phyloP scores from a whole-genome alignment of 2,797 vertebrate species.

The Serranus cabrilla region DNA sequence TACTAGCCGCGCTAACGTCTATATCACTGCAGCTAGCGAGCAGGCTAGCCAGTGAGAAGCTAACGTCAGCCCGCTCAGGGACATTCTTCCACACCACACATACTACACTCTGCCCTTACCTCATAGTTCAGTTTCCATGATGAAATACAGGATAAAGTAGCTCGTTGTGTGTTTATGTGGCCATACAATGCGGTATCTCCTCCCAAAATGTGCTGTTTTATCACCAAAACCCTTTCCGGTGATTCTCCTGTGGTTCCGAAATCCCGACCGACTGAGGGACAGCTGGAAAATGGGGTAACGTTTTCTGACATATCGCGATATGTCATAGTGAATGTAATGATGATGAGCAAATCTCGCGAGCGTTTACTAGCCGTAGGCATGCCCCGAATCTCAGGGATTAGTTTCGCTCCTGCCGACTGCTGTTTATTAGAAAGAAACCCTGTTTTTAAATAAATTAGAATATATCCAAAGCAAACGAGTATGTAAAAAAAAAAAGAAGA shows the following conservation, averaged over 20 bases:
- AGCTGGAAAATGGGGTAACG: conserved; percentile 85
- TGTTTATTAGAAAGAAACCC: neutral
- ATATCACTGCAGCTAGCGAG: conserved; percentile 51
- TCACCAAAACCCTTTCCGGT: conserved; percentile 66
- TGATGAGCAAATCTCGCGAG: conserved; percentile 37
- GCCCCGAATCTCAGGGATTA: conserved; percentile 16
- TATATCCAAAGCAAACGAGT: neutral
- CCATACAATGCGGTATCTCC: conserved; percentile 27
- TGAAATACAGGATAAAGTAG: conserved; percentile 30
- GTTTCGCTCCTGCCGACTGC: conserved; percentile 20
- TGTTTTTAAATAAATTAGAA: neutral
- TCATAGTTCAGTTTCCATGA: conserved; percentile 85
- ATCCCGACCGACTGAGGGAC: conserved; percentile 76
- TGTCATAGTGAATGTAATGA: accelerated
- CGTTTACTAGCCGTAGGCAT: neutral
- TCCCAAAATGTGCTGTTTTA: conserved; percentile 41
- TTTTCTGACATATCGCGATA: conserved; percentile 74
- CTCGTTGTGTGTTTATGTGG: conserved; percentile 26
- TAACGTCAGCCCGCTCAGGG: conserved; percentile 75
- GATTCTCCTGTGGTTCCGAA: conserved; percentile 70
- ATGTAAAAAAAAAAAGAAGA: neutral
- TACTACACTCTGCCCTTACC: conserved; percentile 75
- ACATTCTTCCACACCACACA: conserved; percentile 71
- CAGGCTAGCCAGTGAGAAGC: conserved; percentile 65
- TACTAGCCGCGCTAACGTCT: neutral